These are phyloP conservation scores for Momotus momota DNA, from an alignment of 2,797 vertebrate species.

Conservation along the genomic window DNA sequence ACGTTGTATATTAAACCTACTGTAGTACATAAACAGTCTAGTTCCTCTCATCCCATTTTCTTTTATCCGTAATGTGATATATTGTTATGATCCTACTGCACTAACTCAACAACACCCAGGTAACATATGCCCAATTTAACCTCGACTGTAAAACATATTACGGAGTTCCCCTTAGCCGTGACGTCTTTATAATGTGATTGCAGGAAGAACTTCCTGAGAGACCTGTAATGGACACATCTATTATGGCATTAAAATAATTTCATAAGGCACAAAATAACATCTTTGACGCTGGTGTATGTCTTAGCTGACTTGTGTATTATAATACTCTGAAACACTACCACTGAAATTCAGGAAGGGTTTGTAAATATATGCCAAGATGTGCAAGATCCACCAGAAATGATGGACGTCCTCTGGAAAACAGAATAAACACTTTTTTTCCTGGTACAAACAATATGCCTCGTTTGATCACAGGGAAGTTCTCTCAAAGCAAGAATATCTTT, in stretches of 20 bases:
- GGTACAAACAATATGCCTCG: not conserved
- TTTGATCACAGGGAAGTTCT: not conserved
- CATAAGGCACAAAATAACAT: fast-evolving
- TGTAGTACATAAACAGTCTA: not conserved
- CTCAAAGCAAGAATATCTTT: not conserved
- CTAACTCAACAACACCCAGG: not conserved
- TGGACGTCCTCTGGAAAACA: not conserved
- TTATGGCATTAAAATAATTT: not conserved
- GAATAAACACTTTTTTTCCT: not conserved
- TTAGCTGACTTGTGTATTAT: not conserved
- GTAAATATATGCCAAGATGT: not conserved
- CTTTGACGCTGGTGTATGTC: not conserved
- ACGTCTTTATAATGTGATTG: not conserved
- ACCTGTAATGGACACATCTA: not conserved
- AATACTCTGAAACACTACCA: not conserved
- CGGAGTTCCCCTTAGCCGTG: not conserved
- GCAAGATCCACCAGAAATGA: not conserved
- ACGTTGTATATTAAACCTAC: not conserved
- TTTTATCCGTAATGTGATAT: not conserved
- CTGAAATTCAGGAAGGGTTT: not conserved
- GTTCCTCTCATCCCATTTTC: not conserved
- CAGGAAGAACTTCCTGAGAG: not conserved
- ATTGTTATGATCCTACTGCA: not conserved
- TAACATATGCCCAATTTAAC: not conserved
- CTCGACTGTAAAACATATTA: not conserved